phyloP scores from a whole-genome alignment of 2,113 vertebrate genomes.

The Coreoperca whiteheadi region DNA sequence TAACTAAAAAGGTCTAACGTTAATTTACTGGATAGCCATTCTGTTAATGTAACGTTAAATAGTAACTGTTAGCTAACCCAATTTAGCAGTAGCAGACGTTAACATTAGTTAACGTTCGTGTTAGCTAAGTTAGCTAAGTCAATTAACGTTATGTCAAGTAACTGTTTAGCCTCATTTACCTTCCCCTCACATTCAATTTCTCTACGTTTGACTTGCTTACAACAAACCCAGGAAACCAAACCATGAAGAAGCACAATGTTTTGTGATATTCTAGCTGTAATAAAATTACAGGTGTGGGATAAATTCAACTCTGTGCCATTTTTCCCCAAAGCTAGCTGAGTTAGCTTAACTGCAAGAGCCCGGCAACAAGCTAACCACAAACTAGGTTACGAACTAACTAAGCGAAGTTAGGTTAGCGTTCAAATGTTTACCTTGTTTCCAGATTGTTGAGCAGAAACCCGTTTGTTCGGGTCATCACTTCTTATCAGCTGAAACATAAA shows the following conservation, averaged over 20 bases:
- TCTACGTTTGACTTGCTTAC: not conserved
- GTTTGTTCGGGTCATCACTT: not conserved
- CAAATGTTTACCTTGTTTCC: conserved; percentile 32
- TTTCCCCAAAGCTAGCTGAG: conserved; percentile 29
- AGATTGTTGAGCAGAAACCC: not conserved
- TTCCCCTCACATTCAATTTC: not conserved
- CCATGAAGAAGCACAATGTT: fast-evolving
- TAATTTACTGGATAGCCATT: not conserved
- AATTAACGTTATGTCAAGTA: not conserved
- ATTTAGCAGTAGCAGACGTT: not conserved
- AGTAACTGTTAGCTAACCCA: not conserved
- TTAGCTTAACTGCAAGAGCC: not conserved
- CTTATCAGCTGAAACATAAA: not conserved
- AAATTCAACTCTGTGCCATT: not conserved
- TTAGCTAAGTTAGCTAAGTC: not conserved
- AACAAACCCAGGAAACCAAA: not conserved
- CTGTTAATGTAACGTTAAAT: not conserved
- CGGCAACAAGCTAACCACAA: not conserved
- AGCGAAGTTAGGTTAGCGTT: not conserved
- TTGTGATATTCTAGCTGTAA: not conserved
- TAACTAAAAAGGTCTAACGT: not conserved
- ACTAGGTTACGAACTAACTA: no score
- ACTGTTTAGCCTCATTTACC: not conserved
- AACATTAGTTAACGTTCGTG: fast-evolving
- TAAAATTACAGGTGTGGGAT: not conserved